Evolutionary conservation across 30 jellyfish, hydroid and myxozoan species (phyloP).

Genomic region (Hydra vulgaris): DNA sequence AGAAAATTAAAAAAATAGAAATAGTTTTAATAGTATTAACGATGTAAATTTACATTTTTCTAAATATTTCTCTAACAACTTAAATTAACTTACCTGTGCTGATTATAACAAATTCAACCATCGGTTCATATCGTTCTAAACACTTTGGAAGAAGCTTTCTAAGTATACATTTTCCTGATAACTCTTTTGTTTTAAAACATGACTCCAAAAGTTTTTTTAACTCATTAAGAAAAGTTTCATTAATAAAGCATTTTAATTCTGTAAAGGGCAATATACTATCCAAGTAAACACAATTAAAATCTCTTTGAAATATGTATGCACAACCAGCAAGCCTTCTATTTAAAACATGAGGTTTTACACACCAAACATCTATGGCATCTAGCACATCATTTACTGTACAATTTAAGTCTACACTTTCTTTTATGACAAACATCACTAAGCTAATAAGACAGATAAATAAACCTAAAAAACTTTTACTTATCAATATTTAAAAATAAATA

Average conservation of each 20-base stretch:
- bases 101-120: slow-evolving; percentile 25
- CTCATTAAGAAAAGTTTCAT: not conserved
- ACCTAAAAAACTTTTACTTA: not conserved
- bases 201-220: not conserved
- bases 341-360: slow-evolving; percentile 59
- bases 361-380: slow-evolving; percentile 72
- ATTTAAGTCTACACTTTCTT: not conserved
- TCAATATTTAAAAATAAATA: too few relatives aligned
- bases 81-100: not conserved
- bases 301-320: slow-evolving; percentile 6
- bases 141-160: slow-evolving; percentile 56
- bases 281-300: not conserved
- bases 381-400: slow-evolving; percentile 7
- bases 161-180: slow-evolving; percentile 1
- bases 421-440: not conserved
- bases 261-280: not conserved
- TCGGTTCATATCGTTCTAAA: slow-evolving; percentile 27
- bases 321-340: slow-evolving; percentile 77
- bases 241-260: not conserved
- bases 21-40: too few relatives aligned
- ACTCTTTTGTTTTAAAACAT: not conserved
- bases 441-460: not conserved
- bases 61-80: too few relatives aligned
- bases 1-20: too few relatives aligned
- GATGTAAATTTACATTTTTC: too few relatives aligned